A percentile compares a stretch with the other conserved stretches of the same genome.
These are phyloP conservation scores for Acrocephalus arundinaceus DNA, from an alignment of 2,113 vertebrate genomes.

Conservation along the genomic window DNA sequence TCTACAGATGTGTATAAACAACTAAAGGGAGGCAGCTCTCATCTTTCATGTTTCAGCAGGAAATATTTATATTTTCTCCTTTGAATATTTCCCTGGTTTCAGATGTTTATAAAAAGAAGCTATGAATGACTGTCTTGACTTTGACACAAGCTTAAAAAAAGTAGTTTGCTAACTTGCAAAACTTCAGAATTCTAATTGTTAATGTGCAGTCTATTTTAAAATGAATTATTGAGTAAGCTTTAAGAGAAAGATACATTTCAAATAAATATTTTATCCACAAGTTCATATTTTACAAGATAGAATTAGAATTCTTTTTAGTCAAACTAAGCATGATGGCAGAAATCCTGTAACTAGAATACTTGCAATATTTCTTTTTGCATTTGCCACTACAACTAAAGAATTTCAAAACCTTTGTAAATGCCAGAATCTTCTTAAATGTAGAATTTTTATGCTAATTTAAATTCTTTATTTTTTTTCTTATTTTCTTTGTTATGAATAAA, in stretches of 20 bases:
- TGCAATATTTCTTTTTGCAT: background rate
- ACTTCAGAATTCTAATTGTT: background rate
- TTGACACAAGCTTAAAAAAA: background rate
- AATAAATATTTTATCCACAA: background rate
- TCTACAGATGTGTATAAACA: background rate
- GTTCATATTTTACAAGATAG: background rate
- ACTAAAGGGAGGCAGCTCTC: background rate
- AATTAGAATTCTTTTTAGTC: background rate
- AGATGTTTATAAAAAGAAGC: background rate
- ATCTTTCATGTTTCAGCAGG: background rate
- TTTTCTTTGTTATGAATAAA: background rate
- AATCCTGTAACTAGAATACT: background rate
- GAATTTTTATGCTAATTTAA: background rate
- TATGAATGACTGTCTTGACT: background rate
- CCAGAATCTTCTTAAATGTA: background rate
- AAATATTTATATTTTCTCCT: conserved; percentile 27
- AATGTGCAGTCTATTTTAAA: background rate
- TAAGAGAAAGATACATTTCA: background rate
- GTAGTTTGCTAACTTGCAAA: background rate
- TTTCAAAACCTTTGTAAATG: background rate
- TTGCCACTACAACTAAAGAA: background rate
- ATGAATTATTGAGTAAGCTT: background rate
- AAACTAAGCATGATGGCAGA: background rate
- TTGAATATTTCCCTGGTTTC: background rate
- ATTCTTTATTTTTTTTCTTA: background rate